Evolutionary conservation across 2,113 vertebrate species (phyloP).

Genomic region (Myotis brandtii): DNA sequence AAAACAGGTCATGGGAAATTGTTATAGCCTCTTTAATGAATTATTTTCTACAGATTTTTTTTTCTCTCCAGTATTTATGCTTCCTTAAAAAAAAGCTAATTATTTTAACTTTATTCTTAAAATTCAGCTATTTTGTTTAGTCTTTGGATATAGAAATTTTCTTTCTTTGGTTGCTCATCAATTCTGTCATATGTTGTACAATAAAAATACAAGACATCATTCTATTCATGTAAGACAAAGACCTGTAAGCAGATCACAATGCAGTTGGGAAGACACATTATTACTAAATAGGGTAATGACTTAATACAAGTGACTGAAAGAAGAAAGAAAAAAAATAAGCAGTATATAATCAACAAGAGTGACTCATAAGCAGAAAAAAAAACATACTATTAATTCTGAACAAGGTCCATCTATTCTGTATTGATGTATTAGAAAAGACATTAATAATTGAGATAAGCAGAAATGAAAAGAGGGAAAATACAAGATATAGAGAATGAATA

Average conservation of each 20-base stretch:
- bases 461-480: background rate
- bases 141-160: background rate
- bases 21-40: background rate
- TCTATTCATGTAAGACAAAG: background rate
- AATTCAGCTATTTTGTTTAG: background rate
- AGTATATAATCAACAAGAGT: background rate
- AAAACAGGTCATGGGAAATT: background rate
- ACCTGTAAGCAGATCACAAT: background rate
- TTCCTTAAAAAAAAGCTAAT: background rate
- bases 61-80: background rate
- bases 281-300: background rate
- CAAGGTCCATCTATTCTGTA: background rate
- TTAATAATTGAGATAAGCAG: background rate
- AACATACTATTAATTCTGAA: background rate
- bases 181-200: background rate
- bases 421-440: background rate
- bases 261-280: background rate
- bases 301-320: background rate
- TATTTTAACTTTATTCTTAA: constrained; percentile 38
- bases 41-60: background rate
- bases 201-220: background rate
- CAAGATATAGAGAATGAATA: background rate
- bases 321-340: background rate
- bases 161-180: background rate
- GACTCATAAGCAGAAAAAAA: background rate